A percentile compares a stretch with the other conserved stretches of the same genome.
Evolutionary conservation across 2,888 invertebrate genomes (phyloP).

Genomic region (Mesochorus sp.): DNA sequence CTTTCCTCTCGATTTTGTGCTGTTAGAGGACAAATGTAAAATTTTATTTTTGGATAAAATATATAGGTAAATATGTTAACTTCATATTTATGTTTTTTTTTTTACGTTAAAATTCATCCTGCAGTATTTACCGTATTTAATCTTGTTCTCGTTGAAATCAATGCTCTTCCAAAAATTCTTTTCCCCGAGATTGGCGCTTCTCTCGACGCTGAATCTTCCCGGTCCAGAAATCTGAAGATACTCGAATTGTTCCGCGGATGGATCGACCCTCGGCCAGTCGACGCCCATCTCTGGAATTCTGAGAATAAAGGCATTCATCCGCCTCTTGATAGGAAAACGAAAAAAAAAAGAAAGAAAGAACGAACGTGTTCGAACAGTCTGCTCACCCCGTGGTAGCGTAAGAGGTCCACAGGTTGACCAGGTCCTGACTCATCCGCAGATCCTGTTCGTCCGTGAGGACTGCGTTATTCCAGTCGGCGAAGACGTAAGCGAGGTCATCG

Average conservation of each 20-base stretch:
- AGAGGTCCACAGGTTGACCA: slow-evolving; percentile 84
- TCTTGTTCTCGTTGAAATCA: slow-evolving; percentile 85
- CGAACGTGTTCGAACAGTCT: not conserved
- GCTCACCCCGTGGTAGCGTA: slow-evolving; percentile 85
- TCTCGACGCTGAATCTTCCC: slow-evolving; percentile 81
- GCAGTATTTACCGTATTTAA: slow-evolving; percentile 75
- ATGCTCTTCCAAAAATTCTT: slow-evolving; percentile 86
- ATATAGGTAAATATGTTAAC: not conserved
- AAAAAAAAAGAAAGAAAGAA: not conserved
- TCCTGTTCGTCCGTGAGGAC: slow-evolving; percentile 81
- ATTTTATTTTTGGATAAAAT: slow-evolving; percentile 15
- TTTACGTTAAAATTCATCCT: slow-evolving; percentile 25
- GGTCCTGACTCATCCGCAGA: slow-evolving; percentile 82
- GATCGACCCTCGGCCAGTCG: slow-evolving; percentile 83
- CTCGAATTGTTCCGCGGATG: slow-evolving; percentile 81
- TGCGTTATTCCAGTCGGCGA: slow-evolving; percentile 75
- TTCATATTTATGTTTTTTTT: not conserved
- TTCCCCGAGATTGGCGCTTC: slow-evolving; percentile 83
- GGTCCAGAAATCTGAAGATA: slow-evolving; percentile 84
- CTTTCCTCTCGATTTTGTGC: no score
- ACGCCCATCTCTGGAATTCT: slow-evolving; percentile 82
- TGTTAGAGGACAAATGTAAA: no score
- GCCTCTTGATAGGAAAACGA: not conserved
- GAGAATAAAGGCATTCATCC: slow-evolving; percentile 58
- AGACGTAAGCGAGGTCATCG: slow-evolving; percentile 83